phyloP scores from a whole-genome alignment of 1,140 invertebrate genomes.

The Lepidotrigona ventralis region DNA sequence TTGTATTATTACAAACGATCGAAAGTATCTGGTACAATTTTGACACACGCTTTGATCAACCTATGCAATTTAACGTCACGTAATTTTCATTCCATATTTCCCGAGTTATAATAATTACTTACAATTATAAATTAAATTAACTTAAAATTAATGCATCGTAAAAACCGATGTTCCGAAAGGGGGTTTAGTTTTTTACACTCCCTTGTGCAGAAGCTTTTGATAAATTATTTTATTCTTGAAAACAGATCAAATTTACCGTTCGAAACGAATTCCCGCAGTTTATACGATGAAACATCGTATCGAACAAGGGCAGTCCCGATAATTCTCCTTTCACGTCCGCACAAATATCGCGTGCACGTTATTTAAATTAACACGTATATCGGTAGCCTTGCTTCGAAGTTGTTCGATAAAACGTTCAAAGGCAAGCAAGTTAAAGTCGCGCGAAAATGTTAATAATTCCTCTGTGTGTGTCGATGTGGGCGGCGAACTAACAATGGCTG shows the following conservation, averaged over 20 bases:
- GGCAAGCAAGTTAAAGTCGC: not conserved
- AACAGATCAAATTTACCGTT: not conserved
- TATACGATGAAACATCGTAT: too few species aligned
- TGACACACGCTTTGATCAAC: too few species aligned
- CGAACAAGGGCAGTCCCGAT: too few species aligned
- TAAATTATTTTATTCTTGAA: not conserved
- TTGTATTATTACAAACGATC: not conserved
- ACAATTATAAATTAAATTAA: too few species aligned
- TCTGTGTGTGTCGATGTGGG: not conserved
- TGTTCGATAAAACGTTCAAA: not conserved
- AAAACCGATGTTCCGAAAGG: too few species aligned
- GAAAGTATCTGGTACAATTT: not conserved
- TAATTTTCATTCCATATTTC: too few species aligned
- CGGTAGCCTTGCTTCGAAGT: not conserved
- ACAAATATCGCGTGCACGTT: not conserved
- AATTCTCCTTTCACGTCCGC: too few species aligned
- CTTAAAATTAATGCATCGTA: too few species aligned
- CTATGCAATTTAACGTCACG: too few species aligned
- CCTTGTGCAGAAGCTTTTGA: not conserved
- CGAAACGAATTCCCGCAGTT: not conserved
- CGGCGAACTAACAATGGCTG: conserved; percentile 10
- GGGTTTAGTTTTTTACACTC: too few species aligned
- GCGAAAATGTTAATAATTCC: not conserved
- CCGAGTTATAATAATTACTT: too few species aligned
- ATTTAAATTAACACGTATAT: not conserved